Evolutionary conservation across 2,797 vertebrate species (phyloP).

Genomic region (Pipistrellus pygmaeus): DNA sequence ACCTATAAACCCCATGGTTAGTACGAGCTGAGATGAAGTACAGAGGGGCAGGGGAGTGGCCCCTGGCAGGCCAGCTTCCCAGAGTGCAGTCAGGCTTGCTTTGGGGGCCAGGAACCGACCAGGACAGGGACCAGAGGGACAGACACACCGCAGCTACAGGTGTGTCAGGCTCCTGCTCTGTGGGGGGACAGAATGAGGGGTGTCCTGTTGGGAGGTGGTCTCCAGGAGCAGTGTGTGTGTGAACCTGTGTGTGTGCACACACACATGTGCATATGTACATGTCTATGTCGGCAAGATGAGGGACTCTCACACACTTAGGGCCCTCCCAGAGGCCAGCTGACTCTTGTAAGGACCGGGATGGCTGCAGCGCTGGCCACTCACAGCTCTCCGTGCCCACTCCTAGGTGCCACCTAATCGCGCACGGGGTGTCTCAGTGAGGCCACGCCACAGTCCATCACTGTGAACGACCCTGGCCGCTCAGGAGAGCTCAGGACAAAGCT

Average conservation of each 20-base stretch:
- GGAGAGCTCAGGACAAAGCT: not conserved
- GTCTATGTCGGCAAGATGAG: not conserved
- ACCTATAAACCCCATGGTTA: not conserved
- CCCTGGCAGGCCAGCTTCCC: not conserved
- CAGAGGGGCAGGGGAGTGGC: not conserved
- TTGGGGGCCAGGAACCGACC: not conserved
- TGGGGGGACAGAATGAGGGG: not conserved
- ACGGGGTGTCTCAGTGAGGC: not conserved
- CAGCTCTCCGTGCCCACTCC: not conserved
- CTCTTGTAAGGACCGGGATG: not conserved
- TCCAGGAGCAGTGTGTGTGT: not conserved
- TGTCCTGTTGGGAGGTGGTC: not conserved
- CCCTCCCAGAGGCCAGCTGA: not conserved
- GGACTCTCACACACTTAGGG: too few relatives aligned
- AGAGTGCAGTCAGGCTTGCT: not conserved
- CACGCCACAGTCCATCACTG: not conserved
- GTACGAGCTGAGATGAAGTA: not conserved
- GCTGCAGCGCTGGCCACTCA: not conserved
- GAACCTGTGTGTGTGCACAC: rapidly evolving
- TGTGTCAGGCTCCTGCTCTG: not conserved
- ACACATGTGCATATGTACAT: not conserved
- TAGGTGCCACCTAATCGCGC: not conserved
- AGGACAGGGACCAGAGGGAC: not conserved
- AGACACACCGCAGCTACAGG: not conserved
- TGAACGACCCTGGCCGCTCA: rapidly evolving